Conservation (phyloP, 1,140 invertebrate species). For the Drosophila sproati region DNA sequence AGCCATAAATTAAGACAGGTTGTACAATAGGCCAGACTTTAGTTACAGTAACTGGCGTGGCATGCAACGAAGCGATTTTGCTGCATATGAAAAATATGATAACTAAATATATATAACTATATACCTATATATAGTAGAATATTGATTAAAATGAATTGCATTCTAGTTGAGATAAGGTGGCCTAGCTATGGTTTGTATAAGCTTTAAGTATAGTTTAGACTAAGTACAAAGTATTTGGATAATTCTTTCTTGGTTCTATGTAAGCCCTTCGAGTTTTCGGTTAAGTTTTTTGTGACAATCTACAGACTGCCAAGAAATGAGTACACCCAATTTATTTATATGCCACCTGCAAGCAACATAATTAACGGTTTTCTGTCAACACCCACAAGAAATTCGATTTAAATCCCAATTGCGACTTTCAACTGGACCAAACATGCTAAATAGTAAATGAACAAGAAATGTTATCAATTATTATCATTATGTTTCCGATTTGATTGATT, state of each 20-base stretch:
- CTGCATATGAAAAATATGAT: conserved; percentile 33
- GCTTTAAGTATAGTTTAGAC: conserved; percentile 56
- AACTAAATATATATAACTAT: conserved; percentile 15
- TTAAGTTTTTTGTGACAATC: conserved; percentile 75
- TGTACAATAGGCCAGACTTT: conserved; percentile 52
- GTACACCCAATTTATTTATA: conserved; percentile 35
- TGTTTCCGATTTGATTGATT: conserved; percentile 26
- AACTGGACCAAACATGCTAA: conserved; percentile 63
- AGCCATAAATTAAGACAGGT: conserved; percentile 53
- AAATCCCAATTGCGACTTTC: conserved; percentile 26
- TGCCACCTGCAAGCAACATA: conserved; percentile 12
- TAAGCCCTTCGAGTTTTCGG: conserved; percentile 54
- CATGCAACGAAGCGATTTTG: conserved; percentile 47
- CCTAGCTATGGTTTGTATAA: conserved; percentile 69
- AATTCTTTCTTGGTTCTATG: conserved; percentile 13
- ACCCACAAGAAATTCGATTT: conserved; percentile 20
- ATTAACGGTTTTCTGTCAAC: conserved; percentile 32
- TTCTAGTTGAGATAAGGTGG: conserved; percentile 42
- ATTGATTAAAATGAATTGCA: conserved; percentile 34
- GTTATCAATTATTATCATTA: not conserved
- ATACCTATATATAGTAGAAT: not conserved
- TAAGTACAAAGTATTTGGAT: conserved; percentile 40
- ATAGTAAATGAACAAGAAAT: conserved; percentile 13
- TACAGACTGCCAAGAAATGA: conserved; percentile 71
- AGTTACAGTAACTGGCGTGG: not conserved